These are phyloP conservation scores for Mycalesis mineus DNA, from an alignment of 2,888 invertebrate species.

Conservation along the genomic window DNA sequence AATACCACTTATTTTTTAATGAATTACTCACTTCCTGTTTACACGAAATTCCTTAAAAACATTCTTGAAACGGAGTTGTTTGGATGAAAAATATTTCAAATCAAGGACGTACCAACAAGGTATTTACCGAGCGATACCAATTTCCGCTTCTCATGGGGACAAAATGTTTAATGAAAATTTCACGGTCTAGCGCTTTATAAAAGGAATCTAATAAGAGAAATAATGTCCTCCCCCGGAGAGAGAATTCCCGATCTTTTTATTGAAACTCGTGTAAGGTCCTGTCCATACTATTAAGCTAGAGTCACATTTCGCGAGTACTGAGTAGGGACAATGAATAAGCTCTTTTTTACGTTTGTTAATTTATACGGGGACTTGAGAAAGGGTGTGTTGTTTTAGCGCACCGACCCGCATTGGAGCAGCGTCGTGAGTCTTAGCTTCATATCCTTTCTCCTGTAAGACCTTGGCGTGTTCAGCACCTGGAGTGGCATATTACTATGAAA, in stretches of 20 bases:
- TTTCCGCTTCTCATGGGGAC: slow-evolving; percentile 3
- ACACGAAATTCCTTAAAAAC: not conserved
- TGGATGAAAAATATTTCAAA: not conserved
- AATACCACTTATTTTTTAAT: not conserved
- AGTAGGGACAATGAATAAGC: not conserved
- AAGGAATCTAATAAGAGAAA: slow-evolving; percentile 22
- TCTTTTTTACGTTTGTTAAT: too few relatives aligned
- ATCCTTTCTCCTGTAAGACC: too few relatives aligned
- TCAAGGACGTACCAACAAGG: not conserved
- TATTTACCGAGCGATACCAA: slow-evolving; percentile 8
- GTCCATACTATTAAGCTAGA: not conserved
- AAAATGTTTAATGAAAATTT: slow-evolving; percentile 20
- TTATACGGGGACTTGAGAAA: too few relatives aligned
- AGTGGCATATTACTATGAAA: too few relatives aligned
- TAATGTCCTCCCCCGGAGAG: not conserved
- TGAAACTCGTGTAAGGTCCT: not conserved
- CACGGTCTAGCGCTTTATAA: slow-evolving; percentile 13
- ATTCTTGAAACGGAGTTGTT: not conserved
- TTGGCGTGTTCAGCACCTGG: too few relatives aligned
- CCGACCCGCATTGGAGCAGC: too few relatives aligned
- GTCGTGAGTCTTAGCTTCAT: too few relatives aligned
- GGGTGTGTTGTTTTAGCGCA: too few relatives aligned
- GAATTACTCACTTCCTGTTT: not conserved
- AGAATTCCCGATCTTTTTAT: slow-evolving; percentile 9
- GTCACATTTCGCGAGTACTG: not conserved